Conservation (phyloP, 2,888 invertebrate species). For the Scotopteryx bipunctaria region DNA sequence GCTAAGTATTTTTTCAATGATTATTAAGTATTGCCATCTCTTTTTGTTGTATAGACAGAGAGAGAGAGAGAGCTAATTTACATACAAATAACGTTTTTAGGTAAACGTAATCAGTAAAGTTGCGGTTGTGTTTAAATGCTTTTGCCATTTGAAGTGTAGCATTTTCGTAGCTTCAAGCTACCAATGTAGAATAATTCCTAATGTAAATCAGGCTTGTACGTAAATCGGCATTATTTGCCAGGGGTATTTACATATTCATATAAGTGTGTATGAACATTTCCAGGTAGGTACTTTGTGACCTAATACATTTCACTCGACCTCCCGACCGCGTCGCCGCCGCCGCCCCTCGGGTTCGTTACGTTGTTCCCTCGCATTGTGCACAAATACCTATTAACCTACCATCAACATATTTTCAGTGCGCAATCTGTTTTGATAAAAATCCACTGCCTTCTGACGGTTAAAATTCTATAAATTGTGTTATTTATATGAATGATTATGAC, state of each 20-base stretch:
- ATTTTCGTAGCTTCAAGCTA: slow-evolving; percentile 37
- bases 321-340: slow-evolving; percentile 47
- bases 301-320: slow-evolving; percentile 65
- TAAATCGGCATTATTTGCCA: slow-evolving; percentile 67
- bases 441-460: slow-evolving; percentile 63
- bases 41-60: too few species aligned
- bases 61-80: too few species aligned
- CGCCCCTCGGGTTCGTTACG: slow-evolving; percentile 40
- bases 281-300: slow-evolving; percentile 55
- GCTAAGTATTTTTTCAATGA: too few species aligned
- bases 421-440: slow-evolving; percentile 72
- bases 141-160: slow-evolving; percentile 34
- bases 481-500: slow-evolving; percentile 68
- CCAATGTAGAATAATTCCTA: slow-evolving; percentile 59
- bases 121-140: slow-evolving; percentile 28
- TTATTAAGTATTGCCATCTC: too few species aligned
- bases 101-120: too few species aligned
- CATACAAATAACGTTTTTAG: too few species aligned
- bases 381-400: slow-evolving; percentile 42
- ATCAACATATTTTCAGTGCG: slow-evolving; percentile 48
- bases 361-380: slow-evolving; percentile 45
- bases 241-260: slow-evolving; percentile 73
- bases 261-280: slow-evolving; percentile 63
- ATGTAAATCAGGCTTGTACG: slow-evolving; percentile 63
- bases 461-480: slow-evolving; percentile 64